Evolutionary conservation across 1,140 invertebrate genomes (phyloP), one percentile per base, ranked within the genome.

Genomic region (Anoplophora glabripennis): DNA sequence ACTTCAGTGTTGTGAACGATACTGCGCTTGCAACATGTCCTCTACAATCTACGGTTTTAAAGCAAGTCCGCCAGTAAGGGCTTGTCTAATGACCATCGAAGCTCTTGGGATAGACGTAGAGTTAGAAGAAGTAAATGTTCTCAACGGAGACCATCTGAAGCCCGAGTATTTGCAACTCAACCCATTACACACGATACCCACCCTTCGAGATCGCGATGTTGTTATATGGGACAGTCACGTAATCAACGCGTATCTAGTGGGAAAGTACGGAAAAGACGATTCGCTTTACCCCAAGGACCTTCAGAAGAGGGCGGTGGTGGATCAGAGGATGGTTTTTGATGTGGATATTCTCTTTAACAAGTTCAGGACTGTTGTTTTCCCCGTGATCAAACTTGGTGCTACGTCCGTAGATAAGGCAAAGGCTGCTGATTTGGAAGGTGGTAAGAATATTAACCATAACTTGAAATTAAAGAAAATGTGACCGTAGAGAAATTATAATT

Each of bases 61-160:
- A 48, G 80, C 81, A 64, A 89, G 88, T 59, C 74, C 88, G 12
- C 88, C 89, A 4, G 87, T 86, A 78, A 80, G 89, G 33, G 76
- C 85, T 3, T 84, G 89, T 38, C 74, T 86, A 57, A 78, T 92
- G 69, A 77, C 81, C 3, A 86, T 86, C 33, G 84, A 84, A 61
- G 82, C 83, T 34, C 70, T 93, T 7, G 88, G 86, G 36, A 69
- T 92, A 9, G 83, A 89, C 51, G 70, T 92, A 10, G 88, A 92
- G 70, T 73, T 89, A 17, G 88, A 86, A 71, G 68, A 83, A n/a
- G 76, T 84, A 8, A 67, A 70, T 59, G 15, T 65, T 15, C 35
- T 44, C n/a, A 53, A 42, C 10, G 59, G 59, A 15, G 63, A 65
- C 42, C 63, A 65, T 42, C n/a, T 61, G 10, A 65, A 35, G 7